Evolutionary conservation across 2,888 invertebrate genomes (phyloP).

Genomic region (Hydraecia micacea): DNA sequence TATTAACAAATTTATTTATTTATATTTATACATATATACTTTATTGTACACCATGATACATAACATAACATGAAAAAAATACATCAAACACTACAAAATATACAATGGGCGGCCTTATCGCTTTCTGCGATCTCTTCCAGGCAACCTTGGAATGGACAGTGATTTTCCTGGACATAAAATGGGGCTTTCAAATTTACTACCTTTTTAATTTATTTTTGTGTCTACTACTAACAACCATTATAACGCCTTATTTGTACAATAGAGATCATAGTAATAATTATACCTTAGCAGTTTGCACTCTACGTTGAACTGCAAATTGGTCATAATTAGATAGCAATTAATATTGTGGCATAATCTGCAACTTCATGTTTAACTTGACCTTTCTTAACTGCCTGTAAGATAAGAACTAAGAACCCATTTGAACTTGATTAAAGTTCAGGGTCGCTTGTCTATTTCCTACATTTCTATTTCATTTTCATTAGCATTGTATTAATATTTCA

Average conservation of each 20-base stretch:
- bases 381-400: neutral
- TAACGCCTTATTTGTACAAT: too few species aligned
- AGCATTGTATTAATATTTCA: neutral
- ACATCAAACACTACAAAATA: too few species aligned
- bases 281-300: neutral
- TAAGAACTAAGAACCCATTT: neutral
- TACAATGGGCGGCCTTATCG: too few species aligned
- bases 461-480: neutral
- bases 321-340: constrained; percentile 27
- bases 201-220: too few species aligned
- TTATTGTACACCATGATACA: too few species aligned
- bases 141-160: too few species aligned
- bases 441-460: neutral
- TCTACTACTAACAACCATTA: too few species aligned
- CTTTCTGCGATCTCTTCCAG: too few species aligned
- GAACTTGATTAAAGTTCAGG: constrained; percentile 23
- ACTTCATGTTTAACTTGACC: constrained; percentile 27
- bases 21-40: too few species aligned
- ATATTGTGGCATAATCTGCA: constrained; percentile 6
- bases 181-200: too few species aligned
- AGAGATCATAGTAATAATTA: constrained; percentile 27
- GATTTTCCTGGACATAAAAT: too few species aligned
- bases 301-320: constrained; percentile 7
- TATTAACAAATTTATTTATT: neutral
- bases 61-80: too few species aligned